phyloP scores from a whole-genome alignment of 1,140 invertebrate genomes.

The Diabrotica virgifera region DNA sequence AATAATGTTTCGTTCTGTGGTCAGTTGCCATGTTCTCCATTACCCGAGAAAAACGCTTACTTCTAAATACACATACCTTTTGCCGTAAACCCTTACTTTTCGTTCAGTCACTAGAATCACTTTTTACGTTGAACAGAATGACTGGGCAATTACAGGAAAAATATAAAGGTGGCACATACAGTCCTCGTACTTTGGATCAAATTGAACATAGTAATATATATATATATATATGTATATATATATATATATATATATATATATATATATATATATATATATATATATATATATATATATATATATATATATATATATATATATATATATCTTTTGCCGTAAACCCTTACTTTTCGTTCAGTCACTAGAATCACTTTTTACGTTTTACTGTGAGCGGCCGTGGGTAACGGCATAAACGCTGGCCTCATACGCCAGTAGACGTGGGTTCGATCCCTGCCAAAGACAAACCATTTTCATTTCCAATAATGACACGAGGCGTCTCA shows the following conservation, averaged over 20 bases:
- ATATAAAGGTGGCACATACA: slow-evolving; percentile 32
- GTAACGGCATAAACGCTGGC: too few relatives aligned
- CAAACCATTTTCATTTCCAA: too few relatives aligned
- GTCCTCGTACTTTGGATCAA: slow-evolving; percentile 36
- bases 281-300: too few relatives aligned
- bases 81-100: slow-evolving; percentile 46
- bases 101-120: slow-evolving; percentile 39
- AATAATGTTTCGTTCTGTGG: slow-evolving; percentile 42
- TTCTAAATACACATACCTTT: slow-evolving; percentile 42
- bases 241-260: too few relatives aligned
- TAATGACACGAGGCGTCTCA: too few relatives aligned
- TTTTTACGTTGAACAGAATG: slow-evolving; percentile 31
- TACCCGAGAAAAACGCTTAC: slow-evolving; percentile 30
- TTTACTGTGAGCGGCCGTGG: too few relatives aligned
- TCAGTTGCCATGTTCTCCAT: slow-evolving; percentile 27
- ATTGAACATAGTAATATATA: slow-evolving; percentile 44
- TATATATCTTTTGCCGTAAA: slow-evolving; percentile 42
- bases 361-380: slow-evolving; percentile 22
- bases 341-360: slow-evolving; percentile 46
- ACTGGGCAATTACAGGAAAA: slow-evolving; percentile 39
- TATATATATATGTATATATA: too few relatives aligned
- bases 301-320: too few relatives aligned
- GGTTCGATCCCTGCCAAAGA: too few relatives aligned
- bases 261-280: too few relatives aligned
- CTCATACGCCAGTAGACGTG: too few relatives aligned